Evolutionary conservation across 2,888 invertebrate genomes (phyloP).

Genomic region (Erebia aethiops): DNA sequence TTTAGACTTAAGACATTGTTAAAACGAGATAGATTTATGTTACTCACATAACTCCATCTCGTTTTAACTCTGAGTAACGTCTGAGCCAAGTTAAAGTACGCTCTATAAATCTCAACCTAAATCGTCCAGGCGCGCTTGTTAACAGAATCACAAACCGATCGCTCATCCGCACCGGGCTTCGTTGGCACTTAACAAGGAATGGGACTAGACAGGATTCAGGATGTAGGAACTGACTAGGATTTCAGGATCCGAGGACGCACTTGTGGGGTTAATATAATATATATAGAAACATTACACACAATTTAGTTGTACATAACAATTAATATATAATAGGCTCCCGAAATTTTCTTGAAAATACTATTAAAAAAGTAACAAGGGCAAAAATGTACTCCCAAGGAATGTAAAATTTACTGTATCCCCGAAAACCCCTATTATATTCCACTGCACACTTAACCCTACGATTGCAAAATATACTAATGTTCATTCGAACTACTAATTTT

Average conservation of each 20-base stretch:
- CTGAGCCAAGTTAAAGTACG: too few relatives aligned
- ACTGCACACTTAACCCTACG: constrained; percentile 64
- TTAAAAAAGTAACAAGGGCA: constrained; percentile 51
- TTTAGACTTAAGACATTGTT: too few relatives aligned
- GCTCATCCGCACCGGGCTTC: constrained; percentile 67
- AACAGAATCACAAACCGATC: constrained; percentile 33
- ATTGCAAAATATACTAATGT: constrained; percentile 65
- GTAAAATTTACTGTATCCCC: constrained; percentile 70
- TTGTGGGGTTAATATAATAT: constrained; percentile 45
- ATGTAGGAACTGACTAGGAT: constrained; percentile 67
- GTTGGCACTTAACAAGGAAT: constrained; percentile 77
- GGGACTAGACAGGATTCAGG: constrained; percentile 76
- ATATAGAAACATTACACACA: constrained; percentile 51
- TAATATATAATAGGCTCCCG: constrained; percentile 40
- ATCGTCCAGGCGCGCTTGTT: constrained; percentile 7
- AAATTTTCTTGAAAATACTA: constrained; percentile 26
- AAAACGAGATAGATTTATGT: too few relatives aligned
- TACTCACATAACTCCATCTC: too few relatives aligned
- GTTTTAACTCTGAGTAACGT: too few relatives aligned
- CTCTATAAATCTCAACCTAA: too few relatives aligned
- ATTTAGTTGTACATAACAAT: constrained; percentile 48
- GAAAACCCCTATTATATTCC: constrained; percentile 60
- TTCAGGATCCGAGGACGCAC: constrained; percentile 57
- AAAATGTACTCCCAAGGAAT: constrained; percentile 73
- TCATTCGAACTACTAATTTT: constrained; percentile 68